A percentile compares a stretch with the other conserved stretches of the same genome.
Conservation (phyloP, 2,888 invertebrate species). For the Aphidoletes aphidimyza region DNA sequence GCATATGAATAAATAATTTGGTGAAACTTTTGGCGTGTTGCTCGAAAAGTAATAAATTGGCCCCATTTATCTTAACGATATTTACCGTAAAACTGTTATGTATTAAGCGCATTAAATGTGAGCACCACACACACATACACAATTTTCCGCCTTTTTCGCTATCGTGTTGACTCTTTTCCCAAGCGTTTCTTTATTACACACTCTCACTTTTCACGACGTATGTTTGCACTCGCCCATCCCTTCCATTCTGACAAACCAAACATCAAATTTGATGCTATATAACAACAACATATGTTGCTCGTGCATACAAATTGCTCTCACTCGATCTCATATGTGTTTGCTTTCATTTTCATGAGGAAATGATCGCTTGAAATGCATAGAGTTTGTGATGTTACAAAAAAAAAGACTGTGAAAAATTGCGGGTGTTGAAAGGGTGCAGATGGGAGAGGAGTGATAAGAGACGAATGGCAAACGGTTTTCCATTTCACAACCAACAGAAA, state of each 20-base stretch:
- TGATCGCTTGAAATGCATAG: background rate
- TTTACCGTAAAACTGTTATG: background rate
- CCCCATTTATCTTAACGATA: conserved; percentile 18
- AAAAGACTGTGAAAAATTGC: too few relatives aligned
- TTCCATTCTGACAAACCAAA: background rate
- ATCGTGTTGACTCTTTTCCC: too few relatives aligned
- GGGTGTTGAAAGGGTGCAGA: background rate
- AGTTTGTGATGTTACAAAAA: background rate
- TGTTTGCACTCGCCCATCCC: background rate
- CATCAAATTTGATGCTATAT: conserved; percentile 4
- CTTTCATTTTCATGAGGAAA: conserved; percentile 10
- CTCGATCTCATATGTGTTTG: background rate
- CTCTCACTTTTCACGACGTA: background rate
- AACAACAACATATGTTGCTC: background rate
- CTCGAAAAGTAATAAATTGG: background rate
- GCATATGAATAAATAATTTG: background rate
- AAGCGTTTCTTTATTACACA: too few relatives aligned
- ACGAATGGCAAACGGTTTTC: too few relatives aligned
- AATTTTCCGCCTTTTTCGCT: too few relatives aligned
- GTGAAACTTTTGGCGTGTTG: background rate
- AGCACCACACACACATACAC: too few relatives aligned
- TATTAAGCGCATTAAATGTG: background rate
- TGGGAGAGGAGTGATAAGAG: too few relatives aligned
- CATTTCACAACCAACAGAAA: too few relatives aligned
- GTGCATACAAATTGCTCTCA: background rate